Percentiles rank a stretch among this genome's conserved stretches.
Conservation (phyloP, 1,140 invertebrate genomes). For the Manduca sexta region DNA sequence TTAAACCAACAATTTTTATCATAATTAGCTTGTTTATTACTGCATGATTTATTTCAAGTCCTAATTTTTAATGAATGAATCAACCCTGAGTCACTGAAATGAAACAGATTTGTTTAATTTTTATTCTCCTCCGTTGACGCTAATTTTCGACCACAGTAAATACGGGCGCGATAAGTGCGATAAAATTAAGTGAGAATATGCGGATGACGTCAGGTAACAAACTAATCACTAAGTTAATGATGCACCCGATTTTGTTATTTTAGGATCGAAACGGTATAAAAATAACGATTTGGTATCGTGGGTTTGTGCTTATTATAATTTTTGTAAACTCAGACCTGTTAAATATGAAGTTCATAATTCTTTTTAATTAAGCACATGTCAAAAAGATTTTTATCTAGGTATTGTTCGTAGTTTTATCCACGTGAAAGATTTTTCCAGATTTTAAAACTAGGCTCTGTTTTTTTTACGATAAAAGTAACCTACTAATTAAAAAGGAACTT, state of each 20-base stretch:
- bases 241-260: too few species aligned
- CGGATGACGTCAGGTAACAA: background rate
- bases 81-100: conserved; percentile 6
- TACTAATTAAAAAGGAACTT: too few species aligned
- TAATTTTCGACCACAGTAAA: conserved; percentile 2
- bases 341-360: too few species aligned
- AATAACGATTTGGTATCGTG: too few species aligned
- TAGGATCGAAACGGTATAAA: background rate
- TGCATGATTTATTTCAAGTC: conserved; percentile 14
- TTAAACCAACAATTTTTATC: conserved; percentile 6
- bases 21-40: conserved; percentile 18
- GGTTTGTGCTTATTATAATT: too few species aligned
- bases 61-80: conserved; percentile 16
- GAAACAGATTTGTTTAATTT: conserved; percentile 5
- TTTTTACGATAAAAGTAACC: too few species aligned
- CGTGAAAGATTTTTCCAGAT: too few species aligned
- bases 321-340: too few species aligned
- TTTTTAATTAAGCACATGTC: too few species aligned
- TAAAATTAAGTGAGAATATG: conserved; percentile 2
- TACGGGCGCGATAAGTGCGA: background rate
- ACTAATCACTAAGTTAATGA: background rate
- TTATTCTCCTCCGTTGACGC: background rate
- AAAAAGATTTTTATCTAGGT: too few species aligned
- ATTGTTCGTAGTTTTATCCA: too few species aligned
- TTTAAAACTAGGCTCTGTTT: too few species aligned